Evolutionary conservation across 2,888 invertebrate species (phyloP).

Genomic region (Zygaena filipendulae): DNA sequence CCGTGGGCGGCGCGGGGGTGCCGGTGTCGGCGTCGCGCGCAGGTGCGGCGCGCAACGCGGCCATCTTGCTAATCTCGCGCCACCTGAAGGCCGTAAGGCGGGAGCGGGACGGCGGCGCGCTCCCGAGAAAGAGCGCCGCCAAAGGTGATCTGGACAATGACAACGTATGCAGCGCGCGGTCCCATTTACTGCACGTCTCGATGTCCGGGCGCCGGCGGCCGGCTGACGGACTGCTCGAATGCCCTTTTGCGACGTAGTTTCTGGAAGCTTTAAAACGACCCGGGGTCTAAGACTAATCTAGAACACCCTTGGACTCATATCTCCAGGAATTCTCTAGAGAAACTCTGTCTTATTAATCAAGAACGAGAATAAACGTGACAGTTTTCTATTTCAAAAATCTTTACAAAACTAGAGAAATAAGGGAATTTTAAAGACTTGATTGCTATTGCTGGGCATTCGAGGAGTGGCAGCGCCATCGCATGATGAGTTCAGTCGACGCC

Average conservation of each 20-base stretch:
- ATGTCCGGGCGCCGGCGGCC: conserved; percentile 34
- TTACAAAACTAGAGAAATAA: too few species aligned
- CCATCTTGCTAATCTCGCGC: conserved; percentile 95
- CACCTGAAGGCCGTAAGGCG: conserved; percentile 74
- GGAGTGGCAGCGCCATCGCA: conserved; percentile 31
- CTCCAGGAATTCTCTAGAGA: conserved; percentile 15
- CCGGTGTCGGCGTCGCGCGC: conserved; percentile 84
- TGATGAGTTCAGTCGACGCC: conserved; percentile 36
- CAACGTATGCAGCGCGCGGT: conserved; percentile 64
- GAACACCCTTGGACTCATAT: conserved; percentile 9
- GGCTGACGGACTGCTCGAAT: conserved; percentile 21
- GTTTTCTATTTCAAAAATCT: too few species aligned
- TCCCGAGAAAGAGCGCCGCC: conserved; percentile 67
- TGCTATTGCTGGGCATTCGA: conserved; percentile 35
- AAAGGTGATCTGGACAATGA: conserved; percentile 68
- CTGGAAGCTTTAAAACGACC: too few species aligned
- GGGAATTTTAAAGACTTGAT: too few species aligned
- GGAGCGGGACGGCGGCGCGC: conserved; percentile 65
- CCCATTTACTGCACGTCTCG: conserved; percentile 54
- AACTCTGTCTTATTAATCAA: not conserved
- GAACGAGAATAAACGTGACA: too few species aligned
- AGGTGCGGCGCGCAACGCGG: conserved; percentile 94
- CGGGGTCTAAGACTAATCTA: conserved; percentile 1
- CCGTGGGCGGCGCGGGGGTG: conserved; percentile 71
- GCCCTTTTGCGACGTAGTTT: too few species aligned